Base-by-base conservation (phyloP, 2,888 invertebrate species). In the Pseudoips prasinana region DNA sequence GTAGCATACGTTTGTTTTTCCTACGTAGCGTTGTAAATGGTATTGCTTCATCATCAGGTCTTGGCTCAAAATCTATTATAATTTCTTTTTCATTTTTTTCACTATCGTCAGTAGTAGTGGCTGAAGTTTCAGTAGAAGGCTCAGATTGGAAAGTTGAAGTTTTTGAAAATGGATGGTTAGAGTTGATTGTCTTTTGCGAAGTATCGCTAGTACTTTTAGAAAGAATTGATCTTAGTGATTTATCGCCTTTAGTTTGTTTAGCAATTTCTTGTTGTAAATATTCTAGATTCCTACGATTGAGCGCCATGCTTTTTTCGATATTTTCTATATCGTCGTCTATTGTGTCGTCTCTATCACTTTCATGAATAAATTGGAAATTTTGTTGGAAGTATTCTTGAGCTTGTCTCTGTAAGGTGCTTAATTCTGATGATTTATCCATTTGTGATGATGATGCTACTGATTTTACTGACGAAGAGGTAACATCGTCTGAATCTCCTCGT, bases 11-110 rank as follows among this genome's bases (percentile, higher is more conserved):
- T 57, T 85, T 89, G 47, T 84, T 88, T 65, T 90, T 89, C 34
- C 89, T 87, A 18, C 71, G 64, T 23, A 86, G 55, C 2, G 90
- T 90, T 40, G 91, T 91, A 31, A 91, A 91, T 30, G 91, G 91
- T 31, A 93, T 92, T 8, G 93, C 92, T 51, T 91, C 91, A 24
- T 90, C 90, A 30, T 91, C 91, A 7, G 92, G 82, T 44, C 92
- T 91, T 3, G 96, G 96, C 77, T 96, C 95, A 71, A 96, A 96
- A 70, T 96, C 95, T 50, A 96, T 96, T 44, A 96, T 93, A 35
- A 96, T 96, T 81, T 96, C 96, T 56, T 92, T 92, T 69, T 94
- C 93, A 60, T 92, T 92, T 54, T 92, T 91, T 46, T 91, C 89
- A 68, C 91, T 88, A 26, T 90, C 89, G 45, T 87, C 88, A 9